These are phyloP conservation scores for Crax fasciolata DNA, from an alignment of 2,797 vertebrate species.

Conservation along the genomic window DNA sequence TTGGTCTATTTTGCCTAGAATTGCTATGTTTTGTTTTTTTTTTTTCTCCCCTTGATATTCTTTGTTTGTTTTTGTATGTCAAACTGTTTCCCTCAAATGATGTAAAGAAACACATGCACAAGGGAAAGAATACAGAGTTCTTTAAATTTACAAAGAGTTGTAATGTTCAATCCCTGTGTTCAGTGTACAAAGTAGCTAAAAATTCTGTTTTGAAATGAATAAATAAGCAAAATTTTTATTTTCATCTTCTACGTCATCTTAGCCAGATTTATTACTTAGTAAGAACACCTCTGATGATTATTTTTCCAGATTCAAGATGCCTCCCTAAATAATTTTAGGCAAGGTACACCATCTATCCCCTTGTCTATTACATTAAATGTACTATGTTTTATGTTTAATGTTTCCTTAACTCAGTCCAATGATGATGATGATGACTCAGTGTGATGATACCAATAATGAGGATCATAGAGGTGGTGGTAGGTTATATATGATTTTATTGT, in stretches of 20 bases:
- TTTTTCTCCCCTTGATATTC: background rate
- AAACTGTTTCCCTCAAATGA: constrained; percentile 49
- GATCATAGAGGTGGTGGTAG: rapidly evolving
- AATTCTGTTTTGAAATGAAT: background rate
- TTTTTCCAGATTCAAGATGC: background rate
- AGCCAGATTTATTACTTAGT: background rate
- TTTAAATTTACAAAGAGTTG: background rate
- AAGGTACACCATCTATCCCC: background rate
- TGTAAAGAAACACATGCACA: background rate
- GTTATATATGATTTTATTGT: background rate
- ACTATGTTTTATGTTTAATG: background rate
- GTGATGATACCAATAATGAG: background rate
- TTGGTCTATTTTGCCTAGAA: constrained; percentile 7
- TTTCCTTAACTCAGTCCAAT: background rate
- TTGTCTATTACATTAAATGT: background rate
- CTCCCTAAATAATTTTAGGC: background rate
- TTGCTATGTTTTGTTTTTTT: constrained; percentile 13
- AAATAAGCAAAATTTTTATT: background rate
- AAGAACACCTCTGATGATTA: background rate
- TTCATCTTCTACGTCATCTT: background rate
- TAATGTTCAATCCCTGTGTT: background rate
- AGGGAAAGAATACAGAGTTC: background rate
- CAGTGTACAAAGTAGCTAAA: background rate
- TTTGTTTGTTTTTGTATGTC: constrained; percentile 38
- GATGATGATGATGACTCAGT: background rate